Evolutionary conservation across 2,888 invertebrate species (phyloP).

Genomic region (Mystacides longicornis): DNA sequence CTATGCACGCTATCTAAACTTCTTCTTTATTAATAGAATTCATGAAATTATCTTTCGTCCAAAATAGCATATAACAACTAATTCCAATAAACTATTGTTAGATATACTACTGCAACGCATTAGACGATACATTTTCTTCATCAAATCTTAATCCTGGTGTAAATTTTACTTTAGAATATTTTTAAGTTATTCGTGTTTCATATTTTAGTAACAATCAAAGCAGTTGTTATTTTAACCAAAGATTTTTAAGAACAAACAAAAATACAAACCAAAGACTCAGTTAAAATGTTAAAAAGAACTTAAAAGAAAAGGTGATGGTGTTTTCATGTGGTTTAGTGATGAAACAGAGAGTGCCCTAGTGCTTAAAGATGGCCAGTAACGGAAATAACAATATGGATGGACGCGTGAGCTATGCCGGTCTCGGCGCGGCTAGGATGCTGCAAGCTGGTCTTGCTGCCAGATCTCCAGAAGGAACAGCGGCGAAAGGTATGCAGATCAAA

Average conservation of each 20-base stretch:
- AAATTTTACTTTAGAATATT: no score
- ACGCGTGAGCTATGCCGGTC: conserved; percentile 50
- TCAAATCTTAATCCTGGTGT: no score
- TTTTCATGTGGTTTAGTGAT: background rate
- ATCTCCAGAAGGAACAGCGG: conserved; percentile 89
- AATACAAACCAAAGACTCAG: background rate
- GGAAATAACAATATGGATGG: conserved; percentile 7
- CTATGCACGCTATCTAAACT: no score
- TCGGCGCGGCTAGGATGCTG: conserved; percentile 55
- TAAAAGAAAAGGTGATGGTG: background rate
- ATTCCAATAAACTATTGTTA: no score
- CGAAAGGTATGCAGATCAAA: conserved; percentile 91
- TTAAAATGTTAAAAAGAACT: background rate
- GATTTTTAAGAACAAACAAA: background rate
- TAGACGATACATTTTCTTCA: no score
- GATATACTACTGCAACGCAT: no score
- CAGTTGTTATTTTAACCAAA: no score
- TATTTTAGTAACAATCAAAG: no score
- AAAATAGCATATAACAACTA: no score
- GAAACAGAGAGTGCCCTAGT: background rate
- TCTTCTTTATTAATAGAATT: no score
- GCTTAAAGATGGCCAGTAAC: background rate
- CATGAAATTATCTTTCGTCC: no score
- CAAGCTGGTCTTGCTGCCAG: conserved; percentile 81
- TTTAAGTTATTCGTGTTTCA: no score